A percentile compares a stretch with the other conserved stretches of the same genome.
phyloP scores from a whole-genome alignment of 2,113 vertebrate species.

The Axis porcinus region DNA sequence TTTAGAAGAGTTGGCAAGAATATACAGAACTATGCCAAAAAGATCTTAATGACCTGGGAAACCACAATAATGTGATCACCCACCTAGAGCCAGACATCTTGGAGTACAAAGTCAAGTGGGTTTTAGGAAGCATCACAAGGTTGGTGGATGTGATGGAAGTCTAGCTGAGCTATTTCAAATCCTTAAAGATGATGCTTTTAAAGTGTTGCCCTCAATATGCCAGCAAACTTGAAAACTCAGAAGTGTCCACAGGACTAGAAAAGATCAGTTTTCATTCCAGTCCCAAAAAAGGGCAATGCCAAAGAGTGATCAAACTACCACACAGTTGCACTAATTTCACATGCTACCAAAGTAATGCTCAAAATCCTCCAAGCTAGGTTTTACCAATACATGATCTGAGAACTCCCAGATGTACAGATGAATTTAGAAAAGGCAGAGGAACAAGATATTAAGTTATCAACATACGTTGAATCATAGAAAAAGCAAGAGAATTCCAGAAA shows the following conservation, averaged over 20 bases:
- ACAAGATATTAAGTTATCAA: background rate
- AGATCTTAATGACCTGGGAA: background rate
- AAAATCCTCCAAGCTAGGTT: background rate
- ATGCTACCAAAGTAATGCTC: background rate
- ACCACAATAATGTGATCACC: background rate
- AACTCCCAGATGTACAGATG: background rate
- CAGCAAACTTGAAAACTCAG: background rate
- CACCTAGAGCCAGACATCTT: background rate
- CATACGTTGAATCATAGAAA: background rate
- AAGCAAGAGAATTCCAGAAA: background rate
- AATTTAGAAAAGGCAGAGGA: background rate
- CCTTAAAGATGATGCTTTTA: background rate
- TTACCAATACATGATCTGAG: background rate
- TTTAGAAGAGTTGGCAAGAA: background rate
- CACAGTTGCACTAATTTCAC: background rate
- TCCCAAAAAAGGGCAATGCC: background rate
- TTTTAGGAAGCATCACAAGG: background rate
- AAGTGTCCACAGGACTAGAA: background rate
- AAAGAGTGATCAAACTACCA: background rate
- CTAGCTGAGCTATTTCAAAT: background rate
- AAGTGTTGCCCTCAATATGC: background rate
- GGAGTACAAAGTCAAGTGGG: background rate
- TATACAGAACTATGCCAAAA: background rate
- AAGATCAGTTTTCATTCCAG: background rate
- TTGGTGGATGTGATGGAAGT: background rate